phyloP scores from a whole-genome alignment of 2,113 vertebrate genomes.

The Geothlypis trichas region DNA sequence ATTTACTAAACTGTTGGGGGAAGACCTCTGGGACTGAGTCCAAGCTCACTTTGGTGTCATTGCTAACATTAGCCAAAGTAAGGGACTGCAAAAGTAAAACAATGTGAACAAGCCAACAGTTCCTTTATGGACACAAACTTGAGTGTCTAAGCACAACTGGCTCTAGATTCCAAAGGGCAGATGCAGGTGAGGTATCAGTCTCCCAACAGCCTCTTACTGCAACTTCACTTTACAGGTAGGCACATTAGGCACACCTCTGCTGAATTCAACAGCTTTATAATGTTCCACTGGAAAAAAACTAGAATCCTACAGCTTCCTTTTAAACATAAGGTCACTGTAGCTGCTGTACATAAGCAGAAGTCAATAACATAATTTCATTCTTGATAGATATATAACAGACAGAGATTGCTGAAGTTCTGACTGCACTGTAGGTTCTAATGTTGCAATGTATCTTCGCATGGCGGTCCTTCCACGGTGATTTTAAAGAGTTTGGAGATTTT shows the following conservation, averaged over 20 bases:
- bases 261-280: not conserved
- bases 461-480: not conserved
- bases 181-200: not conserved
- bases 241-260: not conserved
- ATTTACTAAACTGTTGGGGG: not conserved
- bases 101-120: not conserved
- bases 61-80: not conserved
- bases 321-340: not conserved
- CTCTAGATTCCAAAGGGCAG: not conserved
- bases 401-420: not conserved
- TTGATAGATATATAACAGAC: not conserved
- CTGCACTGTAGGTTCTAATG: not conserved
- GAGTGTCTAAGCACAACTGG: not conserved
- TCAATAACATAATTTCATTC: not conserved
- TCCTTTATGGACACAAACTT: not conserved
- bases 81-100: not conserved
- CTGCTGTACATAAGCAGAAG: not conserved
- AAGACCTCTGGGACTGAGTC: not conserved
- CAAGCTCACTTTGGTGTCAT: not conserved
- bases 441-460: not conserved
- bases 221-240: not conserved
- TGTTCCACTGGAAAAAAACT: not conserved
- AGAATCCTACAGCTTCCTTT: not conserved
- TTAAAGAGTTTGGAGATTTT: constrained; percentile 19
- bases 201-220: not conserved